These are phyloP conservation scores for Parapristionchus giblindavisi DNA, from an alignment of 2,888 invertebrate genomes.

Conservation along the genomic window DNA sequence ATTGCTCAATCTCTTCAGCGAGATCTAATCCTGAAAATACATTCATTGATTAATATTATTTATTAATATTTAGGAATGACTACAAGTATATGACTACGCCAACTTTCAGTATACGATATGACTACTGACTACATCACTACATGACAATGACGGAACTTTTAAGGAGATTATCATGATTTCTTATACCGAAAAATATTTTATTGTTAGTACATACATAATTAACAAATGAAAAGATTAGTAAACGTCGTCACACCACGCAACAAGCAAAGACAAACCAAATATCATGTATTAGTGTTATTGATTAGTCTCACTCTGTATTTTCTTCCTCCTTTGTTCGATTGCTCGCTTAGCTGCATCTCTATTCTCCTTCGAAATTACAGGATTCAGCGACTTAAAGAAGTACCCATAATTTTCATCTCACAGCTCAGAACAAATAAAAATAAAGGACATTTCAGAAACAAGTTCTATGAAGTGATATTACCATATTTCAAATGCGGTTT, in stretches of 20 bases:
- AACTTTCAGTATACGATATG: too few species aligned
- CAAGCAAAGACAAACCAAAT: neutral
- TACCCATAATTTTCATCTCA: neutral
- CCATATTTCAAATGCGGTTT: too few species aligned
- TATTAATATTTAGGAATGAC: neutral
- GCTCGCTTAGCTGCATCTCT: conserved; percentile 3
- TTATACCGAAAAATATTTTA: too few species aligned
- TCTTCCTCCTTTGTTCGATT: conserved; percentile 13
- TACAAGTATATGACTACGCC: neutral
- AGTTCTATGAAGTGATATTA: too few species aligned
- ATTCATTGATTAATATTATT: neutral
- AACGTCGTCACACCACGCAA: too few species aligned
- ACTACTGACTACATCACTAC: too few species aligned
- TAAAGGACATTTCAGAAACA: too few species aligned
- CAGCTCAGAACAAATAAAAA: neutral
- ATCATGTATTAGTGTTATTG: too few species aligned
- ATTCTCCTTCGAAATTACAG: conserved; percentile 9
- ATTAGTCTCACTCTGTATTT: conserved; percentile 30
- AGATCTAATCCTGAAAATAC: conserved; percentile 35
- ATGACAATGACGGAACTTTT: too few species aligned
- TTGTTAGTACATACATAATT: too few species aligned
- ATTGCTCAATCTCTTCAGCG: conserved; percentile 47
- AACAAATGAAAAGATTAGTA: too few species aligned
- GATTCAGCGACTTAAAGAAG: conserved; percentile 2
- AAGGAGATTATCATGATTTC: too few species aligned